Evolutionary conservation across 2,888 invertebrate genomes (phyloP).

Genomic region (Eupithecia abbreviata): DNA sequence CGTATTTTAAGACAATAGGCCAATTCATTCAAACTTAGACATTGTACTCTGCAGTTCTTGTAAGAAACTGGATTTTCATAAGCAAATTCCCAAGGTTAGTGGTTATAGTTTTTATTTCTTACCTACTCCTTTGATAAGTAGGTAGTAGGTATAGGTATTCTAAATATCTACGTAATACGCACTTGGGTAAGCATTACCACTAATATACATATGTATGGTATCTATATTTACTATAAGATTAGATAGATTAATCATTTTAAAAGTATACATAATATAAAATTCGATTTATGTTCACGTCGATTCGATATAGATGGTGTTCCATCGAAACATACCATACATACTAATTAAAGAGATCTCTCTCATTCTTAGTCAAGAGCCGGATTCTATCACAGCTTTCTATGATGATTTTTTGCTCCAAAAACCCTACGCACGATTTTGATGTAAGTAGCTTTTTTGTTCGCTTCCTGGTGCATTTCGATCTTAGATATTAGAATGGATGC

Average conservation of each 20-base stretch:
- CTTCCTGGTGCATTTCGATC: constrained; percentile 39
- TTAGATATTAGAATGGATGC: constrained; percentile 23
- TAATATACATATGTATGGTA: not conserved
- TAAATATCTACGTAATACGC: not conserved
- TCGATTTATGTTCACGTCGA: not conserved
- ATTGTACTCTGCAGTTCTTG: constrained; percentile 30
- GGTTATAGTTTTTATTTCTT: constrained; percentile 16
- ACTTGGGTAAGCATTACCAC: not conserved
- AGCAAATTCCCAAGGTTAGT: constrained; percentile 40
- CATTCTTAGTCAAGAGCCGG: not conserved
- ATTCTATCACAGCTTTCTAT: constrained; percentile 1
- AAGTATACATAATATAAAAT: not conserved
- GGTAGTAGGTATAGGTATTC: not conserved
- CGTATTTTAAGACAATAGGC: constrained; percentile 40
- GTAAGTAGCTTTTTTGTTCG: constrained; percentile 15
- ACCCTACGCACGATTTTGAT: not conserved
- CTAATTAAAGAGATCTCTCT: not conserved
- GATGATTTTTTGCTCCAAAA: constrained; percentile 16
- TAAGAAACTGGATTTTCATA: constrained; percentile 38
- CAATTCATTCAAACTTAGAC: constrained; percentile 37
- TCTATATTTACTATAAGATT: too few species aligned
- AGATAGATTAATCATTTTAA: not conserved
- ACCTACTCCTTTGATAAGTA: not conserved
- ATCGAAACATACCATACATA: not conserved
- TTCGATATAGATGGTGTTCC: not conserved